Percentiles rank a stretch among this genome's conserved stretches.
Conservation (phyloP, 2,113 vertebrate species). For the Ammospiza nelsoni region DNA sequence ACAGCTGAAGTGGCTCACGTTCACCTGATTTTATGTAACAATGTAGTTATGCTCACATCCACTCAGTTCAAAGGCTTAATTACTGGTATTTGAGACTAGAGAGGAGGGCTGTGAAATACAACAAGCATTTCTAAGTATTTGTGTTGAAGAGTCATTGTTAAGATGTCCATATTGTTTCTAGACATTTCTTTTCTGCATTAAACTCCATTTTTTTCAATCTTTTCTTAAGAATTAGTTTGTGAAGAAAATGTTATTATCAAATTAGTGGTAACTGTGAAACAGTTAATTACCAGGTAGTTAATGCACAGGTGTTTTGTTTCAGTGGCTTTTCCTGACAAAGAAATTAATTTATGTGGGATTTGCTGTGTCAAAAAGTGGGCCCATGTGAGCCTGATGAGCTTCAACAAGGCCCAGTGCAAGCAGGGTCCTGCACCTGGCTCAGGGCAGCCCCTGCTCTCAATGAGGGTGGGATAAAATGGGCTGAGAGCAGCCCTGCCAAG, state of each 20-base stretch:
- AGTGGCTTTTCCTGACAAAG: not conserved
- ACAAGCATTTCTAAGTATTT: not conserved
- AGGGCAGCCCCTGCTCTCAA: rapidly evolving
- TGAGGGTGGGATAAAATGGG: not conserved
- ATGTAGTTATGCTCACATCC: not conserved
- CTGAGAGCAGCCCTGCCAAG: not conserved
- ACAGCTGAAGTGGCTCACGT: not conserved
- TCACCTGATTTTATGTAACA: not conserved
- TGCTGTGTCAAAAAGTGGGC: not conserved
- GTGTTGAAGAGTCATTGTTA: not conserved
- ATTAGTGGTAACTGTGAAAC: not conserved
- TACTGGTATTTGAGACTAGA: not conserved
- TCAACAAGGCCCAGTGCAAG: not conserved
- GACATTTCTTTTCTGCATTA: not conserved
- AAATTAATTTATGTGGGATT: not conserved
- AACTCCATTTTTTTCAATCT: not conserved
- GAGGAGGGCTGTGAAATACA: not conserved
- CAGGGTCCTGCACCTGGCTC: not conserved
- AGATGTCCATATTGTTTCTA: not conserved
- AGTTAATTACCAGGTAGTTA: not conserved
- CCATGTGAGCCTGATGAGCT: not conserved
- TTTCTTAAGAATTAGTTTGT: not conserved
- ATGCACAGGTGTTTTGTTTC: not conserved
- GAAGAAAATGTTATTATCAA: not conserved
- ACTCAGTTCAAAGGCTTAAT: not conserved